Percentiles rank a stretch among this genome's conserved stretches.
Conservation (phyloP, 2,113 vertebrate genomes). For the Pseudois nayaur region DNA sequence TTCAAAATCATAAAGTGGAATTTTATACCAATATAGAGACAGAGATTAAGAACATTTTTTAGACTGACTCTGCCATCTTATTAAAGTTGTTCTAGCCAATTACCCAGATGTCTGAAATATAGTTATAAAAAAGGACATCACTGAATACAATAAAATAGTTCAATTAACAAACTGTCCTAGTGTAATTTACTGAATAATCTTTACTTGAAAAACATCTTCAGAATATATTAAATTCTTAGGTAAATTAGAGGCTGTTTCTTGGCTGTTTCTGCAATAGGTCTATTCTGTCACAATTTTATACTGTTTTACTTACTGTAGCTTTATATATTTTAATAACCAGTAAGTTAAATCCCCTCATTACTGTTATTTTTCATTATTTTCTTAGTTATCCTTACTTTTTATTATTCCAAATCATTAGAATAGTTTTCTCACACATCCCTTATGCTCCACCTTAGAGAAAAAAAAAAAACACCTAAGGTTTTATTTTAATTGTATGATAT, state of each 20-base stretch:
- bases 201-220: not conserved
- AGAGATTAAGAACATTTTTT: not conserved
- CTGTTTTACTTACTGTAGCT: not conserved
- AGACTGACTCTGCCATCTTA: not conserved
- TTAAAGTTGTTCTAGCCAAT: not conserved
- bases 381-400: not conserved
- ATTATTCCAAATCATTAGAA: not conserved
- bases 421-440: not conserved
- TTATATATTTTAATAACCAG: not conserved
- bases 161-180: not conserved
- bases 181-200: not conserved
- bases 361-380: not conserved
- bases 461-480: not conserved
- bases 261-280: not conserved
- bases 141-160: not conserved
- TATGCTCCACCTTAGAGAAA: not conserved
- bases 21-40: not conserved
- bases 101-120: not conserved
- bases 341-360: not conserved
- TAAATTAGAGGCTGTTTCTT: not conserved
- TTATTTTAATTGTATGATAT: not conserved
- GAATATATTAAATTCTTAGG: not conserved
- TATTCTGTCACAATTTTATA: not conserved
- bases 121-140: not conserved
- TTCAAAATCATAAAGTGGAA: conserved; percentile 22